phyloP scores from a whole-genome alignment of 2,888 invertebrate genomes.

The Bhutanitis thaidina region DNA sequence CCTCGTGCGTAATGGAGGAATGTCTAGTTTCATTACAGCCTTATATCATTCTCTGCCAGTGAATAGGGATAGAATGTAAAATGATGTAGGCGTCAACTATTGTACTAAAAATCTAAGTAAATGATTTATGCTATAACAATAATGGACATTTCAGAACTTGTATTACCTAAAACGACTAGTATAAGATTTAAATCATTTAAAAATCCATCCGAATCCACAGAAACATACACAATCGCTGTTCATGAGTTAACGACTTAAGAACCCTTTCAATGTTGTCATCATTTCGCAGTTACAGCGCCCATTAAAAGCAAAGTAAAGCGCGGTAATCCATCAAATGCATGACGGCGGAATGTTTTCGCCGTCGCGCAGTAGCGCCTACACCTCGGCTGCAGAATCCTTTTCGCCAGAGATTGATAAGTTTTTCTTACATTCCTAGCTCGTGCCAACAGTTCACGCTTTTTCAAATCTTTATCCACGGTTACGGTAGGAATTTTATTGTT shows the following conservation, averaged over 20 bases:
- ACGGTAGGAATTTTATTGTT: slow-evolving; percentile 25
- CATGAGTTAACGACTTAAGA: slow-evolving; percentile 9
- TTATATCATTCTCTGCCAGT: no score
- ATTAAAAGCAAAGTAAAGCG: slow-evolving; percentile 7
- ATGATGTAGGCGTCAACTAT: no score
- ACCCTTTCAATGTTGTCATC: slow-evolving; percentile 18
- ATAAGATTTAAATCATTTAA: slow-evolving; percentile 1
- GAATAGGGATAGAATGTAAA: no score
- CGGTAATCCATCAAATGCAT: slow-evolving; percentile 23
- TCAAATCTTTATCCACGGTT: slow-evolving; percentile 44
- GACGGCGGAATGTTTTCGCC: slow-evolving; percentile 21
- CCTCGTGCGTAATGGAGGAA: no score
- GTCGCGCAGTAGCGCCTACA: slow-evolving; percentile 2
- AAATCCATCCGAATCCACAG: slow-evolving; percentile 12
- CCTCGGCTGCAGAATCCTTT: slow-evolving; percentile 19
- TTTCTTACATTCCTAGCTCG: slow-evolving; percentile 63
- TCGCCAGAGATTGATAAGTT: slow-evolving; percentile 27
- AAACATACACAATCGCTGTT: slow-evolving; percentile 1
- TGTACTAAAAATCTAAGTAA: no score
- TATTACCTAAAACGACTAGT: no score
- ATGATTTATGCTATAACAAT: no score
- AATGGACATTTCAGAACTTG: no score
- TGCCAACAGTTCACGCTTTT: slow-evolving; percentile 56
- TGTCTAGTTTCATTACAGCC: no score
- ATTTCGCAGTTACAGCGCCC: slow-evolving; percentile 5